Conservation (phyloP, 2,888 invertebrate genomes). For the Elmis aenea region DNA sequence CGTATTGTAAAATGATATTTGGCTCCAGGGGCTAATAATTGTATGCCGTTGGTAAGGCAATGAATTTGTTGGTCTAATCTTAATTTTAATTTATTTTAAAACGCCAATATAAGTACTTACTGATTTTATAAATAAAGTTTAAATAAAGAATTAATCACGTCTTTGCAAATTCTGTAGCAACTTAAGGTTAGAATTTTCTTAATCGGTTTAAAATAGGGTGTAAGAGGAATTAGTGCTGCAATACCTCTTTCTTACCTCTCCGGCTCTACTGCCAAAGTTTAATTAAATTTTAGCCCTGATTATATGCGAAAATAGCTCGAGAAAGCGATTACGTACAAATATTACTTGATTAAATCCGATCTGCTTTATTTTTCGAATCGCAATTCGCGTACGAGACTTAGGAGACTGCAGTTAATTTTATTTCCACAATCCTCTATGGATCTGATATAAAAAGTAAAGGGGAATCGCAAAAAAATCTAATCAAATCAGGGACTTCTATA, state of each 20-base stretch:
- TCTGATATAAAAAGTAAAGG: constrained; percentile 18
- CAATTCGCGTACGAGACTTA: constrained; percentile 15
- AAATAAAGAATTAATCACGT: no score
- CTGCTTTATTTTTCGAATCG: constrained; percentile 37
- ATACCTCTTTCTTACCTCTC: constrained; percentile 39
- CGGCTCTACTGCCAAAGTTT: constrained; percentile 41
- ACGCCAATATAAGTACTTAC: no score
- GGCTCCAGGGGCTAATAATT: no score
- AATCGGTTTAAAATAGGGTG: constrained; percentile 46
- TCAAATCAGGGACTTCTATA: no score
- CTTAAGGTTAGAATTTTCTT: constrained; percentile 42
- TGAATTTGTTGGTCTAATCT: no score
- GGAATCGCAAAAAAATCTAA: no score
- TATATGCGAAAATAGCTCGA: constrained; percentile 42
- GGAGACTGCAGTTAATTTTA: constrained; percentile 26
- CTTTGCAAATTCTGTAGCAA: constrained; percentile 35
- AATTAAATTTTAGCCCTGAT: constrained; percentile 46
- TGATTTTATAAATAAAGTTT: no score
- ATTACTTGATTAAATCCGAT: constrained; percentile 44
- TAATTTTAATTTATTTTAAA: no score
- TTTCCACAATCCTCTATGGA: constrained; percentile 16
- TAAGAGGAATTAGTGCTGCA: constrained; percentile 40
- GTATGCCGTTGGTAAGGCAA: no score
- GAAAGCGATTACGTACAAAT: constrained; percentile 41
- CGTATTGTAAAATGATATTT: no score